Conservation (phyloP, 1,140 invertebrate genomes). For the Chrysoperla carnea region DNA sequence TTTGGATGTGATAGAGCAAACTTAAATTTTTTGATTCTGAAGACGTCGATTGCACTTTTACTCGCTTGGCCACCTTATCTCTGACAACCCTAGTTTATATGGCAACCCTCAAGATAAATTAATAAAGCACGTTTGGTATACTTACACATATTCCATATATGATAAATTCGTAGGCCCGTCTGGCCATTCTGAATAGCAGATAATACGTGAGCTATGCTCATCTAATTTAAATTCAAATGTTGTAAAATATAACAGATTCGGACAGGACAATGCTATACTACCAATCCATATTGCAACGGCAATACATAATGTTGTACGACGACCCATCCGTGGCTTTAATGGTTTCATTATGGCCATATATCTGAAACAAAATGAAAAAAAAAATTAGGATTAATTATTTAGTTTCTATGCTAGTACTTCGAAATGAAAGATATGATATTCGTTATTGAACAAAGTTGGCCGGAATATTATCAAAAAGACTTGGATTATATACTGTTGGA, state of each 20-base stretch:
- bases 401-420: no score
- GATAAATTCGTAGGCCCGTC: constrained; percentile 53
- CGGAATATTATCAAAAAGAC: no score
- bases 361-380: constrained; percentile 27
- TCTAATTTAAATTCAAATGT: constrained; percentile 39
- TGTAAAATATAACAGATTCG: constrained; percentile 67
- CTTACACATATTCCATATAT: constrained; percentile 63
- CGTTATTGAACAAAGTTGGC: no score
- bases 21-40: no score
- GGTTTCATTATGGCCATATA: constrained; percentile 90
- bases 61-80: no score
- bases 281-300: constrained; percentile 66
- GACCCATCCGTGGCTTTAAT: constrained; percentile 65
- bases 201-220: constrained; percentile 39
- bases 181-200: constrained; percentile 71
- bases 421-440: no score
- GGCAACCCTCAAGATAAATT: no score
- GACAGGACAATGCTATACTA: constrained; percentile 57
- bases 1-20: no score
- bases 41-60: no score
- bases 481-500: no score
- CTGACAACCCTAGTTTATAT: no score
- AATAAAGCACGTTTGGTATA: no score
- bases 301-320: constrained; percentile 60
- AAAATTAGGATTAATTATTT: not conserved